Base-by-base conservation (phyloP, 2,888 invertebrate genomes). In the Dexiosoma caninum region DNA sequence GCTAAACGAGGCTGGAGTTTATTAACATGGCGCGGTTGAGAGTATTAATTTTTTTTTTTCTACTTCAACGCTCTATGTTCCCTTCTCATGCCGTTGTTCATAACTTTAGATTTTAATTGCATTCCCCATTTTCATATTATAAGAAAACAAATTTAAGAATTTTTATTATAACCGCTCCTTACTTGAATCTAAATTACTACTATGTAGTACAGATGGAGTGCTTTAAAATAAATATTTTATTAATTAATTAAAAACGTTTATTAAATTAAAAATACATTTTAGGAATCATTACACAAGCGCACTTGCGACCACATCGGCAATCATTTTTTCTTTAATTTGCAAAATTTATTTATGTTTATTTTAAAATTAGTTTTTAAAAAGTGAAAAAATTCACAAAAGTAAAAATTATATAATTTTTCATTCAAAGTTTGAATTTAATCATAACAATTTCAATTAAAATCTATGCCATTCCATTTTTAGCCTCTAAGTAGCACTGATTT, bases 11-110 rank as follows among this genome's bases (percentile, higher is more conserved):
- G 88, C 67, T 89, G 89, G 89, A 89, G 87, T 67, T 82, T 89
- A 19, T 79, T 87, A 75, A 86, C 88, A 69, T 89, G 89, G 89
- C 87, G 87, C 57, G 89, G 89, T 70, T 89, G 75, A 83, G 32
- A 16, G 14, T 16, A 27, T n/a, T 37, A 32, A 27, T 6, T 6
- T 6, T 37, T 21, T n/a, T 53, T 7, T 0, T n/a, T 9, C 6
- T 10, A 1, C 21, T 19, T 30, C 9, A 37, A 12, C 46, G 10
- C 37, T 51, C 10, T n/a, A 30, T 9, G 2, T 12, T 42, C 14
- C n/a, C 2, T 21, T 2, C 4, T 4, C 4, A 12, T 14, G 10
- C 14, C n/a, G 10, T 49, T 1, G 21, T 40, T 6, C 49, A 37
- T 23, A 27, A 35, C 8, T n/a, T 35, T 42, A 55, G 55, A 21